phyloP scores from a whole-genome alignment of 2,797 vertebrate species.

The Lithobates pipiens region DNA sequence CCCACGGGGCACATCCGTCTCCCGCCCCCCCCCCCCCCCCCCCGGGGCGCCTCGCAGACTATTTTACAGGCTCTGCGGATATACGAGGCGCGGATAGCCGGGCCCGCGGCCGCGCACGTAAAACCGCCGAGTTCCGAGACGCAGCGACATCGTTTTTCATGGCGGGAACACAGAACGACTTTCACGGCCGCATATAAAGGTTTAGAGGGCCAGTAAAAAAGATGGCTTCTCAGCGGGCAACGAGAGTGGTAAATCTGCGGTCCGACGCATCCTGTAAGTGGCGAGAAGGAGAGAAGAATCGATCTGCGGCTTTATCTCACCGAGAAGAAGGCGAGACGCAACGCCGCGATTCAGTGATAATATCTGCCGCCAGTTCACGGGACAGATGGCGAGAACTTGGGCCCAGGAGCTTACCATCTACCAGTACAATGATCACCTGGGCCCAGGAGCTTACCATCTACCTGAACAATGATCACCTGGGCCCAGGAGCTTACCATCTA shows the following conservation, averaged over 20 bases:
- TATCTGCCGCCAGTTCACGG: background rate
- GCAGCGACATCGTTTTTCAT: conserved; percentile 11
- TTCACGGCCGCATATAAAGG: conserved; percentile 20
- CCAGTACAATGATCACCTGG: too few species aligned
- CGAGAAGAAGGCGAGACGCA: too few species aligned
- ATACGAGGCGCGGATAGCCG: background rate
- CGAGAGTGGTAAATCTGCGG: conserved; percentile 29
- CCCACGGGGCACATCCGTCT: background rate
- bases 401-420: too few species aligned
- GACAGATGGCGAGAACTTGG: too few species aligned
- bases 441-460: too few species aligned
- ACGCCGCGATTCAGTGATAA: conserved; percentile 45
- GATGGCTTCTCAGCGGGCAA: background rate
- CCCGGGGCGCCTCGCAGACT: background rate
- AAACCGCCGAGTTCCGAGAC: background rate
- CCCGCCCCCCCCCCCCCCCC: background rate
- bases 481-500: too few species aligned
- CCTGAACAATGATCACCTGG: too few species aligned
- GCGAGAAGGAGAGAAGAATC: background rate
- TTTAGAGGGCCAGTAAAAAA: conserved; percentile 29
- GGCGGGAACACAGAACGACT: conserved; percentile 7
- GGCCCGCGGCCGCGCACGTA: background rate
- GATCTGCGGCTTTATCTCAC: background rate
- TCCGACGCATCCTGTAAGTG: background rate
- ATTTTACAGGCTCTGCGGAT: background rate